These are phyloP conservation scores for Pangasianodon gigas DNA, from an alignment of 2,113 vertebrate species.

Conservation along the genomic window DNA sequence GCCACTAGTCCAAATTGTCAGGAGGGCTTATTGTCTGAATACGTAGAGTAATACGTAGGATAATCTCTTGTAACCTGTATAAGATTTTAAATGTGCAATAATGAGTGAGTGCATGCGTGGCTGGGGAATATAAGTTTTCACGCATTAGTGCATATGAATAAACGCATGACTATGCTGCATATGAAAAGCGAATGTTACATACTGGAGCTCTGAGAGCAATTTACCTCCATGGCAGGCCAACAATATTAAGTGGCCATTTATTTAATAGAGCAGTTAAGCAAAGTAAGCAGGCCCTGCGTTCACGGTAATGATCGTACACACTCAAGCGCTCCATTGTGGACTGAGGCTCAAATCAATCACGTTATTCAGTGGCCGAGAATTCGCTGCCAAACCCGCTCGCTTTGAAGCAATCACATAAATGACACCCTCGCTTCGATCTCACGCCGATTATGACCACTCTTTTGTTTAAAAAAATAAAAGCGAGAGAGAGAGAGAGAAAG, in stretches of 20 bases:
- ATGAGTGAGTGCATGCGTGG: background rate
- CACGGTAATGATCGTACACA: slow-evolving; percentile 40
- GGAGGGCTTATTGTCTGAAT: background rate
- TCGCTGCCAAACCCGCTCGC: slow-evolving; percentile 41
- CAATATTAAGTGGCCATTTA: slow-evolving; percentile 43
- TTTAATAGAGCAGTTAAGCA: slow-evolving; percentile 49
- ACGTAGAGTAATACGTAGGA: background rate
- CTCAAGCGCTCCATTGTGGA: slow-evolving; percentile 46
- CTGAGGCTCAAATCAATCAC: slow-evolving; percentile 39
- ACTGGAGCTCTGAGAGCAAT: slow-evolving; percentile 30
- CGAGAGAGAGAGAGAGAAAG: slow-evolving; percentile 32
- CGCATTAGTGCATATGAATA: slow-evolving; percentile 21
- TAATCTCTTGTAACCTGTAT: background rate
- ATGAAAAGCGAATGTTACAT: slow-evolving; percentile 10
- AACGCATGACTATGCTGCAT: slow-evolving; percentile 16
- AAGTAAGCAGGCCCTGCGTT: slow-evolving; percentile 6
- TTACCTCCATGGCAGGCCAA: slow-evolving; percentile 28
- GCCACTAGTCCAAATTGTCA: background rate
- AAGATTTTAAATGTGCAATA: background rate
- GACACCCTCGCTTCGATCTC: slow-evolving; percentile 62
- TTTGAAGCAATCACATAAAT: slow-evolving; percentile 66
- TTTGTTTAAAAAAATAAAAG: slow-evolving; percentile 27
- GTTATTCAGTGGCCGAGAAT: slow-evolving; percentile 51
- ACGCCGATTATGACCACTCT: slow-evolving; percentile 60
- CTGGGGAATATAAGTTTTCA: slow-evolving; percentile 16